Base-by-base conservation (phyloP, 2,113 vertebrate species). In the Plestiodon gilberti region DNA sequence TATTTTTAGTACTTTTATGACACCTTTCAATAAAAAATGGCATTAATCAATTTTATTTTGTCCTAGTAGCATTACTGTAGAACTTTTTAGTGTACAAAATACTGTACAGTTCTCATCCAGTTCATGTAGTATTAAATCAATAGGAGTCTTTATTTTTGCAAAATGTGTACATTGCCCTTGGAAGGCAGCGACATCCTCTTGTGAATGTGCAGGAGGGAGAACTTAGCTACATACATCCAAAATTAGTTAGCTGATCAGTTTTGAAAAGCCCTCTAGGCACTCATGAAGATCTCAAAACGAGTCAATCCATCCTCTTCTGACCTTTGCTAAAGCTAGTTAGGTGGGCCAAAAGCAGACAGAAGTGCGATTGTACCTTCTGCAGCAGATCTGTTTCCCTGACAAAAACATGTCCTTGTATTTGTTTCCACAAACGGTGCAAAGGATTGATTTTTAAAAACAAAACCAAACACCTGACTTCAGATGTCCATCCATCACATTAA, bases 301-400 rank as follows among this genome's bases (percentile, higher is more conserved):
- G 61, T 82, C 61, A 35, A 64, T 81, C 43, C 79, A 82, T 57
- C 17, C 33, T 59, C 25, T n/a, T 7, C 82, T 86, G 90, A 92
- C 90, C 89, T 91, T 90, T 87, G 70, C 5, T n/a, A 90, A 81
- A 91, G 89, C 62, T 89, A 87, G 90, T 89, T 62, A 90, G 86
- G 23, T 85, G 48, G 14, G 11, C 35, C 80, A 83, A 87, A 91
- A 90, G 77, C 84, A 84, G 75, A 59, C 48, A 87, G 78, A 89
- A 85, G 57, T 3, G 20, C 55, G 22, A 78, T 59, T 40, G 17
- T 43, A 87, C 38, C 61, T 61, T 1, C 48, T 55, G 57, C 17
- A 69, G 25, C 57, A n/a, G 30, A 77, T 57, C 77, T 82, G 73
- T 81, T 38, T 89, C 87, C 57, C 35, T 83, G 78, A 71, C 20